A percentile compares a stretch with the other conserved stretches of the same genome.
Evolutionary conservation across 1,140 invertebrate species (phyloP).

Genomic region (Melipona quadrifasciata): DNA sequence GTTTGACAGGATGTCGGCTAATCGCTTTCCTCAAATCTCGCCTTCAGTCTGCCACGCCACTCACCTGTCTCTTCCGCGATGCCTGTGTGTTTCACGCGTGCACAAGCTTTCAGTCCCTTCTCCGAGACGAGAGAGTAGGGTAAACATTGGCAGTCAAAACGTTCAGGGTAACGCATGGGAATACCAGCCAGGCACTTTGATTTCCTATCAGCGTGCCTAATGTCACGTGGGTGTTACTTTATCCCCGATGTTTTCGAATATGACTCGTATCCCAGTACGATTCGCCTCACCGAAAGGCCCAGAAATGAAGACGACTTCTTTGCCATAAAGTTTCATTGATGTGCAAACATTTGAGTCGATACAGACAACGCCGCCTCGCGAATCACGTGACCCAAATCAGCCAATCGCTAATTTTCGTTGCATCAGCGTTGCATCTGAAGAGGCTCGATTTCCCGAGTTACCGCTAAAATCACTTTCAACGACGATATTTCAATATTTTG

Average conservation of each 20-base stretch:
- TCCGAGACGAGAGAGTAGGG: neutral
- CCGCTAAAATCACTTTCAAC: too few species aligned
- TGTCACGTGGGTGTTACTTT: neutral
- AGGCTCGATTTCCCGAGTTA: too few species aligned
- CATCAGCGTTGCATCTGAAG: too few species aligned
- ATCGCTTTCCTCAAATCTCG: constrained; percentile 51
- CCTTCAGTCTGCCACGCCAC: constrained; percentile 41
- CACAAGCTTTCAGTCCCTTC: constrained; percentile 2
- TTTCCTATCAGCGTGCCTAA: neutral
- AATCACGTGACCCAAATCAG: too few species aligned
- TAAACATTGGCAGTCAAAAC: constrained; percentile 8
- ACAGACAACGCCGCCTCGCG: too few species aligned
- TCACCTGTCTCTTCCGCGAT: constrained; percentile 46
- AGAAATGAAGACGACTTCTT: too few species aligned
- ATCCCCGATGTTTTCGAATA: neutral
- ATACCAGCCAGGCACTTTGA: constrained; percentile 10
- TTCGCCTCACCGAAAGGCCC: too few species aligned
- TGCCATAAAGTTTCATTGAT: too few species aligned
- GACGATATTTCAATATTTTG: neutral
- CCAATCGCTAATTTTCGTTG: too few species aligned
- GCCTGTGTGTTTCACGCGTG: constrained; percentile 39
- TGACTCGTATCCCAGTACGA: too few species aligned
- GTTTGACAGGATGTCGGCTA: constrained; percentile 58
- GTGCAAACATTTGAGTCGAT: too few species aligned
- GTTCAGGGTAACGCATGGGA: neutral